Base-by-base conservation (phyloP, 2,113 vertebrate genomes). In the Chiloscyllium plagiosum region DNA sequence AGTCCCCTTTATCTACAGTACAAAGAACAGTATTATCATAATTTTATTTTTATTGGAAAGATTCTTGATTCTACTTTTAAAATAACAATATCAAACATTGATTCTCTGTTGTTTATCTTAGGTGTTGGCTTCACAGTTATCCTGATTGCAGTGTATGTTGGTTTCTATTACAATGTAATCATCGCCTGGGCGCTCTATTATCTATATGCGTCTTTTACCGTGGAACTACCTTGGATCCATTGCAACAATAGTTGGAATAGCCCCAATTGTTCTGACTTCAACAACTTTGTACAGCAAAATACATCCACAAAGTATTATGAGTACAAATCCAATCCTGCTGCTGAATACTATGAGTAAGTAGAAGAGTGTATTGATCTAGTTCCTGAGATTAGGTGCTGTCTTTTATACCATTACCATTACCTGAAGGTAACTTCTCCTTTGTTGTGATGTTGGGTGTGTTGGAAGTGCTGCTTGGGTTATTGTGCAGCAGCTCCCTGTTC, bases 161-260 rank as follows among this genome's bases (percentile, higher is more conserved):
- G 98, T 50, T 98, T 98, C 97, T 98, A 98, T 97, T 98, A 98
- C 95, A 98, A 98, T 29, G 98, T 98, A 95, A 98, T 98, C 96
- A 98, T 98, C 96, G 98, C 98, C 96, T 98, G 98, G 98, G 98
- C 98, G 0, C 97, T 98, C 47, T 98, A 98, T 97, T 98, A 98
- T 97, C 97, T 98, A 70, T 98, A 98, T 97, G 98, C 98, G 56
- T 98, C 98, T 0, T 97, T 98, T 96, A 97, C 98, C 29, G n/a
- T 96, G 6, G 98, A 99, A 66, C 97, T 99, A 8, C 98, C 98
- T 0, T 99, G 98, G 98, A 98, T 97, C n/a, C 97, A 98, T 97
- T 99, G 98, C 97, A 99, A 99, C 97, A 98, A 99, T 97, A 97
- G 97, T 12, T 99, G 98, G 98, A 99, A 99, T 97, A 99, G 98